Base-by-base conservation (phyloP, 2,888 invertebrate species). In the Lasioglossum vierecki region DNA sequence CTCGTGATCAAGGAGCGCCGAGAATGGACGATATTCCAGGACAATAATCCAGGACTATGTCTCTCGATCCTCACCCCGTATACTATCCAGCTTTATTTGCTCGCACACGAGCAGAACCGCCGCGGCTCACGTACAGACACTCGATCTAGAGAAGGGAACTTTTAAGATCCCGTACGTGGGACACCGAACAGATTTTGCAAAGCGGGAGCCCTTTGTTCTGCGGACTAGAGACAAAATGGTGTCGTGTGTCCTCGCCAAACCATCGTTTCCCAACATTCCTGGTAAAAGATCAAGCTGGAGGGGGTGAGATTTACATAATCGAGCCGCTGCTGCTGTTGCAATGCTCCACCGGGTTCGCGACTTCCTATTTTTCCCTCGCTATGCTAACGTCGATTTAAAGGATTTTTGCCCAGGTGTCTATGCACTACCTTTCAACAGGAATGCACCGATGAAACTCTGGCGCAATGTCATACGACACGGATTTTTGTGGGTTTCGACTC, bases 51-150 rank as follows among this genome's bases (percentile, higher is more conserved):
- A 70, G 53, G 73, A 78, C 79, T 63, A 57, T 82, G 76, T 82
- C 80, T 46, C 79, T 68, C 35, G 44, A 78, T 70, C 57, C 57
- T 74, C 84, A 78, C 63, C 78, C 66, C 66, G 66, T 68, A 68
- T 68, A 68, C 66, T 35, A 68, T 68, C 66, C 8, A 22, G 66
- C 22, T 68, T 68, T 72, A 57, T 41, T 41, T 41, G n/a, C 78
- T 77, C 82, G 80, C 75, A 75, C n/a, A 35, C 44, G 41, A 60
- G 78, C 68, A 76, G 81, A 74, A 73, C 76, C 76, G 76, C 71
- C 86, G 41, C 71, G 63, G 53, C 84, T 83, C 85, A 77, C 83
- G 85, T 81, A 79, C 72, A 44, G 77, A 83, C 75, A 78, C 81
- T 78, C 81, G 83, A 87, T 86, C 79, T 63, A 41, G 26, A 44